Evolutionary conservation across 2,888 invertebrate genomes (phyloP), one percentile per base, ranked within the genome.

Genomic region (Boloria euphrosyne): DNA sequence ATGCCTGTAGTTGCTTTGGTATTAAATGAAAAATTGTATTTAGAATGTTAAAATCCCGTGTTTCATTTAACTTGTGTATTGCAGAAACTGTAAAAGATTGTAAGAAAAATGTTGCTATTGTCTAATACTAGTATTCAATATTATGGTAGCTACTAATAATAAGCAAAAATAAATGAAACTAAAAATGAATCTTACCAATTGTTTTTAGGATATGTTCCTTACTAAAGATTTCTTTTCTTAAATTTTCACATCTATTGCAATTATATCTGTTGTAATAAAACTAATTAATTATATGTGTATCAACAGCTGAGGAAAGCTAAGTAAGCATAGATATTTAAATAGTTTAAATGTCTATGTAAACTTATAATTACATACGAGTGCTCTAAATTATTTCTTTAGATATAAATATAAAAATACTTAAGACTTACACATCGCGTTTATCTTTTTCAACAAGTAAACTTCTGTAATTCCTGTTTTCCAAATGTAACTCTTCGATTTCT

Each of bases 151-250:
- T 47, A n/a, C 43, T 43, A 55, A 16, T 55, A 14, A 43, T n/a
- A n/a, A 16, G 31, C 51, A 17, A 13, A 51, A 5, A 17, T 51
- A 62, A 17, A 65, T 49, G 18, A n/a, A 6, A 38, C 10, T 58
- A 47, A 57, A 46, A 49, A 50, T 58, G 47, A 50, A 49, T 72
- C 83, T 82, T 80, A 90, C 90, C 86, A 69, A 86, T 78, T 68
- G 76, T 75, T 66, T 85, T 80, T 73, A 91, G 82, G 2, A 86
- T 81, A 59, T 78, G 76, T 61, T 89, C 81, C 71, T 88, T 89
- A 7, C 71, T 69, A 62, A 77, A 76, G 63, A 88, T 80, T n/a
- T 79, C 72, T 70, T 82, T 82, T 71, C 82, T 84, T 2, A 87
- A 68, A 54, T 77, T 75, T 61, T 84, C 81, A 50, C 85, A 80